Percentiles rank a stretch among this genome's conserved stretches.
Evolutionary conservation across 92 coral and sea anemone genomes (phyloP).

Genomic region (Zoanthus sansibaricus): DNA sequence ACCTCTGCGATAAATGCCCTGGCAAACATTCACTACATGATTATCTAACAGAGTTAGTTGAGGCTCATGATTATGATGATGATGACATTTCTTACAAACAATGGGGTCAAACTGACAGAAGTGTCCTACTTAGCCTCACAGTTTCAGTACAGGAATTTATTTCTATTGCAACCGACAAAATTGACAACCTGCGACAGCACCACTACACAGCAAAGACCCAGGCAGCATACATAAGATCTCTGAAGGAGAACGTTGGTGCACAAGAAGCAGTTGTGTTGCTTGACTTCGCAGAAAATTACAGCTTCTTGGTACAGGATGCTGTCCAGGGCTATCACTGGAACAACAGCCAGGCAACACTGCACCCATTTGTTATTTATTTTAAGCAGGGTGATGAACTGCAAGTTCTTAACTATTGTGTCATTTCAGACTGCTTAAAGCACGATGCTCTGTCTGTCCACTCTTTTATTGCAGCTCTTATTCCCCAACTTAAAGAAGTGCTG

Average conservation of each 20-base stretch:
- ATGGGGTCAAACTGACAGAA: constrained; percentile 29
- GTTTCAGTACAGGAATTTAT: no score
- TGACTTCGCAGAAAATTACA: constrained; percentile 47
- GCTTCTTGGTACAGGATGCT: constrained; percentile 28
- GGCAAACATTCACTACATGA: constrained; percentile 22
- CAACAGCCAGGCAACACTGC: constrained; percentile 12
- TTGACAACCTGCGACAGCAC: constrained; percentile 2
- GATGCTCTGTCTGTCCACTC: constrained; percentile 35
- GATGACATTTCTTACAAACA: constrained; percentile 39
- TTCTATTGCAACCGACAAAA: no score
- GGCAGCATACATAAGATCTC: constrained; percentile 28
- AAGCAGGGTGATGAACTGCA: neutral
- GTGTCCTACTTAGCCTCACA: constrained; percentile 4
- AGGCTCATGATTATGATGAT: neutral
- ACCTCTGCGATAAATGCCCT: constrained; percentile 37
- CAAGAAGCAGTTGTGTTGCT: constrained; percentile 19
- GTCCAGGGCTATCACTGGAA: constrained; percentile 3
- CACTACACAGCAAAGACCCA: constrained; percentile 15
- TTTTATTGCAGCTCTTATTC: constrained; percentile 1
- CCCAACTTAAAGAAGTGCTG: constrained; percentile 26
- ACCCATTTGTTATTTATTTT: constrained; percentile 20
- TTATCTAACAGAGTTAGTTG: neutral
- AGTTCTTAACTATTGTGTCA: constrained; percentile 19
- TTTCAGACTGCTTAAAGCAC: constrained; percentile 31
- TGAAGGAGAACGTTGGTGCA: constrained; percentile 23